A percentile compares a stretch with the other conserved stretches of the same genome.
Evolutionary conservation across 1,140 invertebrate species (phyloP).

Genomic region (Andricus grossulariae): DNA sequence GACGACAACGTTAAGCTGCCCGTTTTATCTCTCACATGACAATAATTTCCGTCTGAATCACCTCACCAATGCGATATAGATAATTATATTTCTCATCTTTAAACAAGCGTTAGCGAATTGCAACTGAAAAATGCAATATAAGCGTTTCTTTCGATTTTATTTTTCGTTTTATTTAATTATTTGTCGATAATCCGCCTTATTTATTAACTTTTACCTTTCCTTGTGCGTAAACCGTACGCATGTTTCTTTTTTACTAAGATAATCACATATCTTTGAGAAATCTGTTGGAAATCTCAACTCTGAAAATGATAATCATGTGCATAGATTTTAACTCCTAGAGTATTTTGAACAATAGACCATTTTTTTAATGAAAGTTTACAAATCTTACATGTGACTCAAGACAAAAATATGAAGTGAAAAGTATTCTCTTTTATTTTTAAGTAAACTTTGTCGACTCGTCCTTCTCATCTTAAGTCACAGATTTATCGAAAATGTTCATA

Average conservation of each 20-base stretch:
- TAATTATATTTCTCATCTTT: constrained; percentile 7
- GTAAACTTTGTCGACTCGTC: neutral
- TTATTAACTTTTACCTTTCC: no score
- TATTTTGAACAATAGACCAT: no score
- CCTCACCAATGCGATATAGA: constrained; percentile 5
- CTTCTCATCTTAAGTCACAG: neutral
- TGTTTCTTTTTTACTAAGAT: neutral
- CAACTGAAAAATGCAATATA: neutral
- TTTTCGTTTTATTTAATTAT: constrained; percentile 14
- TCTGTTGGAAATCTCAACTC: constrained; percentile 10
- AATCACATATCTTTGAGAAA: constrained; percentile 13
- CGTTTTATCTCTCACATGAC: constrained; percentile 59
- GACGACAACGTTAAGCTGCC: constrained; percentile 62
- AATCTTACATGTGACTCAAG: no score
- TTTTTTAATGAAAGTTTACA: no score
- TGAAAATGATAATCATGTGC: neutral
- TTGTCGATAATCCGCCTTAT: neutral
- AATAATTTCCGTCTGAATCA: constrained; percentile 64
- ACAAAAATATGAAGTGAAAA: no score
- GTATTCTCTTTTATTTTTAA: no score
- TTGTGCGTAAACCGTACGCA: neutral
- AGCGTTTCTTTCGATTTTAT: neutral
- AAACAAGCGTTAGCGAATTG: neutral
- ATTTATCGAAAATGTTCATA: constrained; percentile 22
- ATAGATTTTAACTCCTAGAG: no score